Evolutionary conservation across 2,797 vertebrate species (phyloP).

Genomic region (Phyllotis vaccarum): DNA sequence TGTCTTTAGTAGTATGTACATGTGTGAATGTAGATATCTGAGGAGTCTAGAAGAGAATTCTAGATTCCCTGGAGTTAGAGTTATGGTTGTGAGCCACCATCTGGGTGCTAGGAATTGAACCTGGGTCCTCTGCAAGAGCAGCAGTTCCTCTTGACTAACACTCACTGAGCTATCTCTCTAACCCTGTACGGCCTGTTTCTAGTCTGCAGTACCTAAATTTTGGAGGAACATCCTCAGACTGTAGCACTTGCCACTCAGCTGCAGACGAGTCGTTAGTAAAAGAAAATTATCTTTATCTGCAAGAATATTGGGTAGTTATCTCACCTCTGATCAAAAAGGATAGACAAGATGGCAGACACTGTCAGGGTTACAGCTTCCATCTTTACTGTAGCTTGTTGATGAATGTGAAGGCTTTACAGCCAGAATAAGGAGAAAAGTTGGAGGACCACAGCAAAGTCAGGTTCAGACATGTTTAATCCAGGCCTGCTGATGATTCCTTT

Average conservation of each 20-base stretch:
- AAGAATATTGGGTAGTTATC: background rate
- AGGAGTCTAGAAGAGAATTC: background rate
- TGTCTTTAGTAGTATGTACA: background rate
- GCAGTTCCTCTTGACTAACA: background rate
- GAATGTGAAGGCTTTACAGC: background rate
- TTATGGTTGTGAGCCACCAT: background rate
- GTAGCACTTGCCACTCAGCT: background rate
- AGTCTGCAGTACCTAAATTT: background rate
- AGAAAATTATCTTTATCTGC: background rate
- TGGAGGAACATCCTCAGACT: background rate
- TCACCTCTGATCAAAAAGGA: background rate
- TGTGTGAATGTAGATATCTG: background rate
- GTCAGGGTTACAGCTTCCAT: background rate
- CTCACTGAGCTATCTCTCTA: background rate
- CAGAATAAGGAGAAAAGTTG: background rate
- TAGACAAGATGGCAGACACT: background rate
- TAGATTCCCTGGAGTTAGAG: background rate
- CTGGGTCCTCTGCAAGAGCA: background rate
- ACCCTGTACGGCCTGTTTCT: background rate
- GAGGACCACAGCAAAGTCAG: background rate
- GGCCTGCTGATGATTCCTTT: background rate
- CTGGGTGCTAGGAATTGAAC: background rate
- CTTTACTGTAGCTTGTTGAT: background rate
- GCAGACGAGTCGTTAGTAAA: slow-evolving; percentile 47
- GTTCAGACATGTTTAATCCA: background rate